Evolutionary conservation across 1,140 invertebrate genomes (phyloP), one percentile per base, ranked within the genome.

Genomic region (Aradophagus sp.): DNA sequence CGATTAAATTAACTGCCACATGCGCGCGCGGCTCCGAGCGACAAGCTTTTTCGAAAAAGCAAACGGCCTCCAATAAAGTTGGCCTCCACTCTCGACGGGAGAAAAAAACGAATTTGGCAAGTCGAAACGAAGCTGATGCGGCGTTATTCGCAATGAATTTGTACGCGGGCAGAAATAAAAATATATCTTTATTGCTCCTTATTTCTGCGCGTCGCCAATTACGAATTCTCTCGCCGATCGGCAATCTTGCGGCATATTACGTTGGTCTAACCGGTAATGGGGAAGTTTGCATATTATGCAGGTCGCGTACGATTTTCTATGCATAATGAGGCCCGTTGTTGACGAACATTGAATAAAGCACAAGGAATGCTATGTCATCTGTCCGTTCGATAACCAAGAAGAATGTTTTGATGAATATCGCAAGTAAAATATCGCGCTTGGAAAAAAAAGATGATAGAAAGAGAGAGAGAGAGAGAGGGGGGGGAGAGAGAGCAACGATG

Each of bases 251-350:
- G 53, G 73, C 58, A 66, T 62, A 71, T 74, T 74, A 80, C 78
- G 71, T 78, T 77, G 71, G 73, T 70, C 69, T 73, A 68, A 75
- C 77, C 78, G 74, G 77, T 80, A 80, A 81, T 81, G 74, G 79
- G 70, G 69, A 73, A 74, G 78, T 81, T 81, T 80, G 74, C 77
- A 80, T 80, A 79, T 80, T 81, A 81, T 81, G 79, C 79, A 81
- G 79, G 78, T 76, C 74, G 78, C 79, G 78, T 81, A 75, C 78
- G 77, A 81, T 81, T 81, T 77, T 79, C 79, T 81, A 79, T 79
- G 79, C 79, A 81, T 81, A 81, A 81, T 81, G 78, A 81, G 77
- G 63, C 68, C 63, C 77, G 78, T 73, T 68, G 78, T 81, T 76
- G 79, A 73, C 72, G 79, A 75, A 80, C 78, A 74, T 63, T 78